Base-by-base conservation (phyloP, 2,888 invertebrate genomes). In the Pammene fasciana region DNA sequence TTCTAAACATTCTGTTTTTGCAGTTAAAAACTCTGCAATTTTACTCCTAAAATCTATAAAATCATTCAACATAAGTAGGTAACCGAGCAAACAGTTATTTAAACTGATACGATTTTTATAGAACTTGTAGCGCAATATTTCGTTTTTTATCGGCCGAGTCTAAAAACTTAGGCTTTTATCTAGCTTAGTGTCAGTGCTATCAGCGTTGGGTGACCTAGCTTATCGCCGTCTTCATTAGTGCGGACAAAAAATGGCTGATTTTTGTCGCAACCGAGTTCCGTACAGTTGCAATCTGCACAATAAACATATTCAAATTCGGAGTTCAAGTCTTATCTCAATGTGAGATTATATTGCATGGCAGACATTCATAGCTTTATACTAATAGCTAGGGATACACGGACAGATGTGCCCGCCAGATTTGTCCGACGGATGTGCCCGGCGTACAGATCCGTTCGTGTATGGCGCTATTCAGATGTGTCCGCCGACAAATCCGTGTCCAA, bases 121-220 rank as follows among this genome's bases (percentile, higher is more conserved):
- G 41, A 38, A 26, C 73, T 75, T 76, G 76, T 78, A 78, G 72
- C 60, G 46, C 66, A 73, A 70, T 60, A 64, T 68, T 65, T 60
- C 70, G 26, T 60, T 43, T 60, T 65, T 72, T 72, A 72, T 72
- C 72, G 55, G 41, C 13, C 76, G 82, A 79, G 82, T 85, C 85
- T 87, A 86, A 87, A 86, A 80, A 82, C 78, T 86, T 86, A 82
- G 80, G 76, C 77, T 76, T 45, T 82, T 83, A 82, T 83, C 82
- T 82, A 82, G 82, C 76, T 78, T 77, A 78, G 81, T 78, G 81
- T 80, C 82, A 76, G 43, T 52, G 78, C 76, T 81, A 76, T 76
- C 80, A 73, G 68, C 73, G 71, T 67, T 73, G 67, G 45, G 54
- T 73, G 80, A 80, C 79, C 79, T 76, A 78, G 71, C 76, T 76